Evolutionary conservation across 2,797 vertebrate genomes (phyloP), one percentile per base, ranked within the genome.

Genomic region (Rhynchonycteris naso): DNA sequence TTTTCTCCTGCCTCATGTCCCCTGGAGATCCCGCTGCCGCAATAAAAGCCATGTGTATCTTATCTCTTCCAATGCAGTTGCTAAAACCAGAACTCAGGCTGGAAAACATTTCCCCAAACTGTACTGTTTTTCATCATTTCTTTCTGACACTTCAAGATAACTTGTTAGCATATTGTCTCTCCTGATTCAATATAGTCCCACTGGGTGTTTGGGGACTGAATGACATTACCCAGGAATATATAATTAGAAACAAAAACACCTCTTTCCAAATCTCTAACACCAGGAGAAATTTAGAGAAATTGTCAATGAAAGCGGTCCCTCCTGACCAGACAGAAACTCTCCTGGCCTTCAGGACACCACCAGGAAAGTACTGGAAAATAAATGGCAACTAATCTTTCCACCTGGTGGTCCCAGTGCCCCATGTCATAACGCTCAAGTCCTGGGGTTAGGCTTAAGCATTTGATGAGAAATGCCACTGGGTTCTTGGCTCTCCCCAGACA

Each of bases 141-240:
- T 96, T 83, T n/a, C 94, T 95, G 96, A 94, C 90, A 93, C 86
- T 52, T 85, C 63, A 52, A 97, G 94, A 96, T 93, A 91, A 84
- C 80, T 95, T 68, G 58, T 75, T 72, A 76, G 86, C 75, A 22
- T 47, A 26, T 5, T 68, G 68, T 76, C 90, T 86, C 78, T 79
- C 61, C 59, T 58, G 58, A 19, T 35, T 30, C 50, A 50, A n/a
- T 5, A 54, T 3, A 78, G 93, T 71, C 92, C 75, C 81, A 1
- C 59, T 7, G 59, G 65, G 47, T 38, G 65, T 47, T 90, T 58
- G 80, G 82, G 78, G 68, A 75, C 84, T 82, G 59, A 38, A 47
- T 92, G 88, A 95, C 71, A 69, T 96, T 95, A 97, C 54, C 63
- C 66, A 63, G 86, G 88, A 94, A 91, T 78, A 72, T 95, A 90